Percentiles rank a stretch among this genome's conserved stretches.
phyloP scores from a whole-genome alignment of 2,888 invertebrate genomes.

The Scaptomyza tumidula region DNA sequence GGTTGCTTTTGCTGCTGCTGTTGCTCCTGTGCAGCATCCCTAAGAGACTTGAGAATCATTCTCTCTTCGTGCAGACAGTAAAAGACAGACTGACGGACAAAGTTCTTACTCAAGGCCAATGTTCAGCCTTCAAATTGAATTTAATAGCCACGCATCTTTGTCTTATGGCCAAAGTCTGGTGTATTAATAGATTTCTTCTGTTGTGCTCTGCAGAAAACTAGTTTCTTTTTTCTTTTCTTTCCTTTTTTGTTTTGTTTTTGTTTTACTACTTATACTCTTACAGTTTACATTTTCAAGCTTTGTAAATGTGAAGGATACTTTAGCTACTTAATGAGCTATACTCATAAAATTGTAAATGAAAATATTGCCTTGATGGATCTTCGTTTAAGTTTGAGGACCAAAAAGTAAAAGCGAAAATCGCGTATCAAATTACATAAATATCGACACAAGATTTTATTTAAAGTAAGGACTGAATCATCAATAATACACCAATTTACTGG shows the following conservation, averaged over 20 bases:
- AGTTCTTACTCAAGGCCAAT: slow-evolving; percentile 70
- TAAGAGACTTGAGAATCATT: slow-evolving; percentile 9
- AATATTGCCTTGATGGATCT: no score
- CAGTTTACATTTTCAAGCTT: background rate
- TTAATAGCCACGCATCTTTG: slow-evolving; percentile 77
- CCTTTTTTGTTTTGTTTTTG: background rate
- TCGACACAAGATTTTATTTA: no score
- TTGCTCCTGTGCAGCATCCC: slow-evolving; percentile 38
- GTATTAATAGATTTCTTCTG: slow-evolving; percentile 73
- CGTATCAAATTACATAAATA: no score
- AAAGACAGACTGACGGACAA: slow-evolving; percentile 25
- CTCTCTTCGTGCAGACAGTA: slow-evolving; percentile 11
- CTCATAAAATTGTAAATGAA: background rate
- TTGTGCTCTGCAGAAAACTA: slow-evolving; percentile 58
- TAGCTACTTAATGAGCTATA: background rate
- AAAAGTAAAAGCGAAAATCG: no score
- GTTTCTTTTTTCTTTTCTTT: slow-evolving; percentile 50
- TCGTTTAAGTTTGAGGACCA: no score
- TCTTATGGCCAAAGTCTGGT: slow-evolving; percentile 73
- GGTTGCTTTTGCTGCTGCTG: slow-evolving; percentile 15
- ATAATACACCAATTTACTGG: no score
- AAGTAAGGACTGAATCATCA: no score
- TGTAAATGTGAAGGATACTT: background rate
- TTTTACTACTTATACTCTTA: slow-evolving; percentile 11
- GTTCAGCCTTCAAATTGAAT: slow-evolving; percentile 80